Percentiles rank a stretch among this genome's conserved stretches.
Evolutionary conservation across 1,140 invertebrate species (phyloP).

Genomic region (Grapholita molesta): DNA sequence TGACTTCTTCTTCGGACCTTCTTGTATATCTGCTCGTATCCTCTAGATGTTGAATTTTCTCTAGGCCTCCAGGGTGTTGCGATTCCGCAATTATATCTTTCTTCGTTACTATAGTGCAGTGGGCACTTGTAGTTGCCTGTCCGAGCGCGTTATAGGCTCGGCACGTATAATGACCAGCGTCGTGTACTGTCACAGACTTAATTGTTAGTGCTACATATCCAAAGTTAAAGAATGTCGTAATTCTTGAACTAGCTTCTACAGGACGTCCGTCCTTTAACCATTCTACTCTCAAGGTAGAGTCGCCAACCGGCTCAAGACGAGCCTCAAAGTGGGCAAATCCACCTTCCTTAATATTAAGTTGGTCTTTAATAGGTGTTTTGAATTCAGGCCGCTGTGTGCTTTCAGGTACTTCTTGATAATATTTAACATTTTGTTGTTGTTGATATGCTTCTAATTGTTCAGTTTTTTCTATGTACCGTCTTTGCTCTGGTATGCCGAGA

Average conservation of each 20-base stretch:
- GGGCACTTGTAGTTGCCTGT: slow-evolving; percentile 92
- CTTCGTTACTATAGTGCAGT: slow-evolving; percentile 91
- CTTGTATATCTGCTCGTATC: slow-evolving; percentile 86
- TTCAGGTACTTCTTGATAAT: slow-evolving; percentile 88
- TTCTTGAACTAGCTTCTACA: slow-evolving; percentile 94
- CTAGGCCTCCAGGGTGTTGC: slow-evolving; percentile 91
- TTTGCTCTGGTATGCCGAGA: slow-evolving; percentile 94
- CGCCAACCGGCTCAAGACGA: slow-evolving; percentile 94
- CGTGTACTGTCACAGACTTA: slow-evolving; percentile 93
- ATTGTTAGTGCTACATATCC: slow-evolving; percentile 98
- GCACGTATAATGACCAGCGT: slow-evolving; percentile 95
- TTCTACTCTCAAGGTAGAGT: slow-evolving; percentile 94
- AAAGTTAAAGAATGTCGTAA: slow-evolving; percentile 97
- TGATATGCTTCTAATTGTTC: slow-evolving; percentile 96
- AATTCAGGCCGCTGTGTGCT: slow-evolving; percentile 91
- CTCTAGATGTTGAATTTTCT: slow-evolving; percentile 94
- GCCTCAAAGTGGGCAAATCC: slow-evolving; percentile 98
- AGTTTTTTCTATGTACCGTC: slow-evolving; percentile 94
- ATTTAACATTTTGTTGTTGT: slow-evolving; percentile 86
- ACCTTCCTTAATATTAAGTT: slow-evolving; percentile 92
- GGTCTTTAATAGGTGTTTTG: slow-evolving; percentile 94
- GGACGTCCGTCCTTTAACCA: slow-evolving; percentile 97
- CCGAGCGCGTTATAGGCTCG: slow-evolving; percentile 92
- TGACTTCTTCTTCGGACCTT: slow-evolving; percentile 84
- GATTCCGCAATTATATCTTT: slow-evolving; percentile 92